Base-by-base conservation (phyloP, 30 jellyfish, hydroid and myxozoan genomes). In the Pelagia noctiluca region DNA sequence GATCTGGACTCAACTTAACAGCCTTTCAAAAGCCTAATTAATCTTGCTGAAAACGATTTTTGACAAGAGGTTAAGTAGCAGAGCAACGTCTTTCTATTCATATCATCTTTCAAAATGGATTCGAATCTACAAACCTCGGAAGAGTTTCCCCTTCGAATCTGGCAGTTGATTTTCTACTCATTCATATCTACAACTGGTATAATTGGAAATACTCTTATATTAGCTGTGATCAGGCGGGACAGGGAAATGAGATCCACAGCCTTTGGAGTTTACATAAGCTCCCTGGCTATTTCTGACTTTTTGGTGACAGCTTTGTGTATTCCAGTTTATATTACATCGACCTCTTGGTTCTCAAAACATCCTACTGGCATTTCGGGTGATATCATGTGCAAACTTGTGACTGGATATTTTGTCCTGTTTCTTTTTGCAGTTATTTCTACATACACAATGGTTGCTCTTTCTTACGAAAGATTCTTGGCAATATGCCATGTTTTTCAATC, bases 361-460 rank as follows among this genome's bases (percentile, higher is more conserved):
- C 92, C 92, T 29, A 8, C 67, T 12, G 92, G 92, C 23, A 23
- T 63, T 1, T 76, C 66, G 28, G 96, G 96, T 11, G 96, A 87
- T 34, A 42, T 87, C 35, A n/a, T 87, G 76, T 87, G 96, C 85
- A 87, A 77, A 50, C 38, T 79, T 3, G 63, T 86, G 74, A 73
- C 96, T 30, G 87, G 90, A 26, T 87, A 87, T 61, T 71, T 71
- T n/a, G 78, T 77, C 0, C 38, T 87, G 68, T 87, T 87, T 73
- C 81, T 77, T 23, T 87, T 87, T 52, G 96, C 96, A 1, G 83
- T 79, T 3, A 63, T 87, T n/a, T 87, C 96, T n/a, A 91, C 78
- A 31, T 87, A 87, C 54, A 87, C 89, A 7, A 83, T 87, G 18
- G 91, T 87, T 21, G 96, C 96, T 1, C 30, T 87, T 1, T 76